These are phyloP conservation scores for Phaonia tiefii DNA, from an alignment of 2,888 invertebrate genomes.

Conservation along the genomic window DNA sequence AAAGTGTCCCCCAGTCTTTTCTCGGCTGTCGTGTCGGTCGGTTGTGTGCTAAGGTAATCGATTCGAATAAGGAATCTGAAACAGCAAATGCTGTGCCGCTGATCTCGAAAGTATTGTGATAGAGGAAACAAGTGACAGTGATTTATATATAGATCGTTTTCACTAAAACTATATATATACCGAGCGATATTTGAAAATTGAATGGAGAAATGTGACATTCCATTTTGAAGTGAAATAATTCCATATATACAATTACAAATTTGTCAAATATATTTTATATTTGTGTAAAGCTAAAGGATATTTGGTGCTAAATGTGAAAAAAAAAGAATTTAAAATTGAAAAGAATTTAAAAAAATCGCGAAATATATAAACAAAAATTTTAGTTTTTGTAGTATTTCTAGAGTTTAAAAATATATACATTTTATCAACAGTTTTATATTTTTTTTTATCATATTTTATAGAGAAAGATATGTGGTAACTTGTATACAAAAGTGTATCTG, in stretches of 20 bases:
- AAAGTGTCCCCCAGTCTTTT: constrained; percentile 57
- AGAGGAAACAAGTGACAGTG: constrained; percentile 32
- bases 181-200: not conserved
- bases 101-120: constrained; percentile 24
- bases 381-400: not conserved
- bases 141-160: constrained; percentile 22
- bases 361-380: not conserved
- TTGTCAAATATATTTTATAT: too few species aligned
- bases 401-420: too few species aligned
- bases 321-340: not conserved
- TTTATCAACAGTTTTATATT: too few species aligned
- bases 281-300: too few species aligned
- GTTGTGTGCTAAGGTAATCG: constrained; percentile 64
- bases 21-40: constrained; percentile 61
- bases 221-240: too few species aligned
- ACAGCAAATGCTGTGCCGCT: not conserved
- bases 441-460: too few species aligned
- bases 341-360: not conserved
- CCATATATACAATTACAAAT: too few species aligned
- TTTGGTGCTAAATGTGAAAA: not conserved
- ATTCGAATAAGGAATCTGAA: too few species aligned
- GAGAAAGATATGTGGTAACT: constrained; percentile 14
- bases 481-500: constrained; percentile 31
- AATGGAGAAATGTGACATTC: too few species aligned
- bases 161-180: constrained; percentile 10